Conservation (phyloP, 2,113 vertebrate genomes). For the Phyllopteryx taeniolatus region DNA sequence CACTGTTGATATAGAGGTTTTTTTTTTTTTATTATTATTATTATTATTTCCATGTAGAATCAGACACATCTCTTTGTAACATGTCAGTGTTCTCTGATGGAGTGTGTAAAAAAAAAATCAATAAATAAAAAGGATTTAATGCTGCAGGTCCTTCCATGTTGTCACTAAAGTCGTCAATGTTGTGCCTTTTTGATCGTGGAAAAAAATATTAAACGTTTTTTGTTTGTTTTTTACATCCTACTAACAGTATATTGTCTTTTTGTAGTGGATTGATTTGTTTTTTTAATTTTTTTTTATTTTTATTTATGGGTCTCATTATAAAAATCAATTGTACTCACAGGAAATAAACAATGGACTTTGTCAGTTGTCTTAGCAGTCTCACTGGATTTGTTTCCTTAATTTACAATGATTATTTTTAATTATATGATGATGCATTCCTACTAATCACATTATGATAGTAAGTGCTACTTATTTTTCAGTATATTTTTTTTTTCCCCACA, state of each 20-base stretch:
- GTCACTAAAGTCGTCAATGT: conserved; percentile 98
- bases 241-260: conserved; percentile 92
- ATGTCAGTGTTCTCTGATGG: conserved; percentile 97
- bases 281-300: conserved; percentile 49
- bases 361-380: conserved; percentile 56
- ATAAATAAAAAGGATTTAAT: conserved; percentile 83
- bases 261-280: conserved; percentile 97
- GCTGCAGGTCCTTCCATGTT: conserved; percentile 99
- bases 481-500: not conserved
- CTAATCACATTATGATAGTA: not conserved
- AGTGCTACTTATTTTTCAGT: too few species aligned
- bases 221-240: conserved; percentile 94
- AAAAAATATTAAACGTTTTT: conserved; percentile 73
- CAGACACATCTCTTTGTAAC: conserved; percentile 93
- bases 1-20: conserved; percentile 68
- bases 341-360: conserved; percentile 79
- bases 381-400: conserved; percentile 36
- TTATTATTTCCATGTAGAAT: conserved; percentile 86
- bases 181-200: conserved; percentile 95
- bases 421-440: not conserved
- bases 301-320: conserved; percentile 98
- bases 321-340: conserved; percentile 96
- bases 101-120: conserved; percentile 82
- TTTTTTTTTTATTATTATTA: conserved; percentile 31
- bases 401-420: not conserved